Base-by-base conservation (phyloP, 2,113 vertebrate species). In the Ptilonorhynchus violaceus region DNA sequence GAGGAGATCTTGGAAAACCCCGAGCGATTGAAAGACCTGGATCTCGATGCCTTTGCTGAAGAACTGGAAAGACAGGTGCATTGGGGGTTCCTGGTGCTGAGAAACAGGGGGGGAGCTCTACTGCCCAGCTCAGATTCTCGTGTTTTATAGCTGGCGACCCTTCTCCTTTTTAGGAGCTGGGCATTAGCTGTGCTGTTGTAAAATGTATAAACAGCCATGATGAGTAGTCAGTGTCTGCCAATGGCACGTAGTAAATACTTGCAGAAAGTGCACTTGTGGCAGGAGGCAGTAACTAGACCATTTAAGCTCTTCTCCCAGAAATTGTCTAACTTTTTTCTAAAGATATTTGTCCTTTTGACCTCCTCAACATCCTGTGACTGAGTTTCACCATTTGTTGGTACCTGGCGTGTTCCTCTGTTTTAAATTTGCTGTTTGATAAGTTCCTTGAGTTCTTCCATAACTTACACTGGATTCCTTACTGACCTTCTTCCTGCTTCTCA, bases 1-100 rank as follows among this genome's bases (percentile, higher is more conserved):
- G 99, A 99, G 94, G 99, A 99, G 96, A 99, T 99, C 92, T 95
- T 99, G 64, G 99, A 99, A 97, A 99, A 99, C 89, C 99, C 99
- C 0, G 99, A 99, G 76, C 98, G 99, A 39, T 98, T 99, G 55
- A 99, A 99, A 89, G 99, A 99, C 94, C 98, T 99, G 87, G 99
- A 99, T 70, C 97, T 99, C 0, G 99, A 99, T 88, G 99, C 99
- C 52, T 99, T 99, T 95, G 99, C 99, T 47, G 99, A 99, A 91
- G 99, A 99, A 94, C 98, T 99, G 72, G 99, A 99, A 94, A 99
- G 99, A 98, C 99, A 99, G 99, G 99, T 99, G 98, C 42, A 10
- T n/a, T 35, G 62, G 25, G 37, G 50, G 15, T 23, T 62, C n/a
- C 58, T 89, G 74, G 55, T 85, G 78, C 85, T 89, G 47, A 75